A percentile compares a stretch with the other conserved stretches of the same genome.
phyloP scores from a whole-genome alignment of 2,113 vertebrate genomes.

The Ageneiosus marmoratus region DNA sequence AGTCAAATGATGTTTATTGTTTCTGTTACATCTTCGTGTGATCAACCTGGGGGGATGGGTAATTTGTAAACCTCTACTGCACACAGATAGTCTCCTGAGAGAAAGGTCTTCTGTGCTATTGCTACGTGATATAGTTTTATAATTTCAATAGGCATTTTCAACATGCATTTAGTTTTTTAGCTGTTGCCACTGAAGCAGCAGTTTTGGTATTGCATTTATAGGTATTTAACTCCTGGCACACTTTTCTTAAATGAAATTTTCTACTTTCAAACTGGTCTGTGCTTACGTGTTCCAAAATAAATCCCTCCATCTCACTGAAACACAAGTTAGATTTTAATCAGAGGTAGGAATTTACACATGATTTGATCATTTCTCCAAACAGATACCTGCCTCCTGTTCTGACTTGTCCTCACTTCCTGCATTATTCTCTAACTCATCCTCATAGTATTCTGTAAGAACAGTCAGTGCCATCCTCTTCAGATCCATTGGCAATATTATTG shows the following conservation, averaged over 20 bases:
- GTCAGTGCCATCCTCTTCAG: neutral
- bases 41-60: neutral
- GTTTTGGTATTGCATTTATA: neutral
- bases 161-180: neutral
- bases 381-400: neutral
- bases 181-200: neutral
- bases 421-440: neutral
- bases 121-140: neutral
- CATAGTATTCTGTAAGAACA: neutral
- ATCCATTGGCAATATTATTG: neutral
- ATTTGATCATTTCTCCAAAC: neutral
- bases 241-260: neutral
- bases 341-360: neutral
- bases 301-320: neutral
- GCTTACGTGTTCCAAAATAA: neutral
- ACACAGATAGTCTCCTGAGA: neutral
- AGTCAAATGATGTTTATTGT: neutral
- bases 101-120: neutral
- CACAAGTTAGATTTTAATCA: neutral
- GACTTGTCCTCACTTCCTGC: neutral
- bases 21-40: neutral
- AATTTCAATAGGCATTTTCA: neutral
- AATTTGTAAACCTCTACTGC: neutral
- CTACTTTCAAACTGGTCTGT: neutral
- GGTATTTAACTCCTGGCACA: neutral